Percentiles rank a stretch among this genome's conserved stretches.
These are phyloP conservation scores for Sturnus vulgaris DNA, from an alignment of 2,113 vertebrate genomes.

Conservation along the genomic window DNA sequence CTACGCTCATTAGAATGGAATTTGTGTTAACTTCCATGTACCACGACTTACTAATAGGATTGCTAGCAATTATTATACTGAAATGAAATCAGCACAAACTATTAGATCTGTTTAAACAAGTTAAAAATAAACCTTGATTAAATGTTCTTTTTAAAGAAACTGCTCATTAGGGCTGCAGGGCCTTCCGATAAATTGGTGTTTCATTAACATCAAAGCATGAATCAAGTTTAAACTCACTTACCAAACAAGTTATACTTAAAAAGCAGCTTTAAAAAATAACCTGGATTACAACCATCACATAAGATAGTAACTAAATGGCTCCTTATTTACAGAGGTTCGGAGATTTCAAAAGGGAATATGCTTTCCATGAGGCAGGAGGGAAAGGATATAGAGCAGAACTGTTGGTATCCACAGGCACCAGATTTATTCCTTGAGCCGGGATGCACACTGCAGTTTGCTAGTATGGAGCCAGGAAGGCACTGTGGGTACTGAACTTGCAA, in stretches of 20 bases:
- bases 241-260: constrained; percentile 74
- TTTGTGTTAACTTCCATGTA: constrained; percentile 95
- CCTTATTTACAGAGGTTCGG: constrained; percentile 33
- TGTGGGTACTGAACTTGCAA: neutral
- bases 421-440: neutral
- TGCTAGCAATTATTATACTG: constrained; percentile 84
- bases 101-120: constrained; percentile 87
- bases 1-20: constrained; percentile 93
- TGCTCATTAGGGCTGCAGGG: constrained; percentile 82
- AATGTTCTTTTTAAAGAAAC: constrained; percentile 85
- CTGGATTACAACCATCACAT: constrained; percentile 67
- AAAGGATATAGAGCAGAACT: constrained; percentile 30
- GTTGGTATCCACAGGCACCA: neutral
- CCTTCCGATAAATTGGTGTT: constrained; percentile 84
- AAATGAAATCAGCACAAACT: constrained; percentile 87
- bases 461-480: neutral
- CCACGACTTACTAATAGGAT: constrained; percentile 82
- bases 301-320: constrained; percentile 51
- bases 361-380: neutral
- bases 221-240: constrained; percentile 77
- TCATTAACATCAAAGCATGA: constrained; percentile 84
- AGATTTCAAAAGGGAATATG: constrained; percentile 28
- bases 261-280: constrained; percentile 74
- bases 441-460: neutral
- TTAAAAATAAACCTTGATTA: constrained; percentile 88